These are phyloP conservation scores for Caenorhabditis wallacei DNA, from an alignment of 2,888 invertebrate genomes.

Conservation along the genomic window DNA sequence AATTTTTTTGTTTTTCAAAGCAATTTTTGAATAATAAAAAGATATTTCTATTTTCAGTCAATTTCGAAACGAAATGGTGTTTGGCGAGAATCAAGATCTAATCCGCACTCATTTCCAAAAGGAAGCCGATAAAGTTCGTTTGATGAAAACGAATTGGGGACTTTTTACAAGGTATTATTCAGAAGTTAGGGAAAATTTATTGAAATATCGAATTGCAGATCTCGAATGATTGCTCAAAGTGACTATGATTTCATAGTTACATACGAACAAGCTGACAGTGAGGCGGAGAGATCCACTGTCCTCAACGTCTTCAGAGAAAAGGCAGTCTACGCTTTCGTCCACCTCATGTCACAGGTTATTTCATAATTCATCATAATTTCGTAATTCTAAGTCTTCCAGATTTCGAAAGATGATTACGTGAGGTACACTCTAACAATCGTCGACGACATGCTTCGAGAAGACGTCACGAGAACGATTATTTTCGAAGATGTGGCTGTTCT, in stretches of 20 bases:
- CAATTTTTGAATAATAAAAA: not conserved
- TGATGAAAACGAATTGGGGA: conserved; percentile 55
- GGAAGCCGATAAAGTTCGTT: conserved; percentile 56
- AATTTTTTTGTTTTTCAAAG: not conserved
- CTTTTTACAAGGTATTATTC: conserved; percentile 53
- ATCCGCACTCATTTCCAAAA: conserved; percentile 60
- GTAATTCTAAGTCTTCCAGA: conserved; percentile 32
- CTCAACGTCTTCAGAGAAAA: conserved; percentile 54
- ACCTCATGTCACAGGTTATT: conserved; percentile 54
- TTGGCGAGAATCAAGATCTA: conserved; percentile 52
- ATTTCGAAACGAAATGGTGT: conserved; percentile 47
- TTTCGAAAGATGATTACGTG: conserved; percentile 60
- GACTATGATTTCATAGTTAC: conserved; percentile 63
- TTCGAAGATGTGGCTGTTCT: conserved; percentile 56
- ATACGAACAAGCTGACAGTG: conserved; percentile 49
- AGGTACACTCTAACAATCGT: conserved; percentile 54
- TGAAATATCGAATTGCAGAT: conserved; percentile 17
- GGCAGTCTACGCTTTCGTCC: conserved; percentile 61
- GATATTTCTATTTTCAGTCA: not conserved
- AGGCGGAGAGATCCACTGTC: conserved; percentile 38
- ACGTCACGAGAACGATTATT: conserved; percentile 42
- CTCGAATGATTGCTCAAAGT: conserved; percentile 57
- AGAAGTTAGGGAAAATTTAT: not conserved
- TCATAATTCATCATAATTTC: not conserved
- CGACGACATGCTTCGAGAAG: conserved; percentile 59